A percentile compares a stretch with the other conserved stretches of the same genome.
These are phyloP conservation scores for Crotalus viridis DNA, from an alignment of 2,113 vertebrate species.

Conservation along the genomic window DNA sequence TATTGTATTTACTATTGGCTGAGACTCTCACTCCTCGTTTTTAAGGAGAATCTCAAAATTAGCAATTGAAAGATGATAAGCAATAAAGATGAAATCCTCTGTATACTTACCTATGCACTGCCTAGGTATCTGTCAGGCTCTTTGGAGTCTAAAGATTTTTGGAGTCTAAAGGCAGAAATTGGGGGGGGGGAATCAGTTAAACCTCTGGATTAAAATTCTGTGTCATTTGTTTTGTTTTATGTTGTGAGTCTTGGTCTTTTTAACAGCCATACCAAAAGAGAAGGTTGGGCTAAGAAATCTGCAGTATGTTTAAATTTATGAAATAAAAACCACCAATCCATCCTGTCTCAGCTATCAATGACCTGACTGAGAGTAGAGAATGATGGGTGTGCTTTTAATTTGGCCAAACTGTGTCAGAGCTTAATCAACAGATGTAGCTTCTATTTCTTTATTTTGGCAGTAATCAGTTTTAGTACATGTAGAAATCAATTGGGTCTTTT, in stretches of 20 bases:
- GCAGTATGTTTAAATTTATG: not conserved
- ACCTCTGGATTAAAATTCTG: not conserved
- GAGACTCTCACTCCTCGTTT: not conserved
- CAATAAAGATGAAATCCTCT: not conserved
- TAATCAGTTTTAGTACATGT: conserved; percentile 50
- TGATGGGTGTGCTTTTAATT: not conserved
- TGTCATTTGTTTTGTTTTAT: not conserved
- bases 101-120: not conserved
- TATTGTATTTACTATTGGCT: not conserved
- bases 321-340: not conserved
- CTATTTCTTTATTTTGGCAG: conserved; percentile 43
- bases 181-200: not conserved
- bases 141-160: not conserved
- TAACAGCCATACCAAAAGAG: not conserved
- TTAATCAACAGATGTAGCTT: conserved; percentile 45
- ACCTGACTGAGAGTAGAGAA: not conserved
- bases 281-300: not conserved
- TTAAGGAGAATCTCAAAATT: not conserved
- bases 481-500: conserved; percentile 50
- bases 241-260: not conserved
- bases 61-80: not conserved
- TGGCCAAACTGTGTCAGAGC: not conserved
- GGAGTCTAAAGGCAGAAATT: not conserved
- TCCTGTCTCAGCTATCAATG: not conserved
- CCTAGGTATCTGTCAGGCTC: not conserved